Evolutionary conservation across 2,797 vertebrate species (phyloP), one percentile per base, ranked within the genome.

Genomic region (Enteromius viviparus): DNA sequence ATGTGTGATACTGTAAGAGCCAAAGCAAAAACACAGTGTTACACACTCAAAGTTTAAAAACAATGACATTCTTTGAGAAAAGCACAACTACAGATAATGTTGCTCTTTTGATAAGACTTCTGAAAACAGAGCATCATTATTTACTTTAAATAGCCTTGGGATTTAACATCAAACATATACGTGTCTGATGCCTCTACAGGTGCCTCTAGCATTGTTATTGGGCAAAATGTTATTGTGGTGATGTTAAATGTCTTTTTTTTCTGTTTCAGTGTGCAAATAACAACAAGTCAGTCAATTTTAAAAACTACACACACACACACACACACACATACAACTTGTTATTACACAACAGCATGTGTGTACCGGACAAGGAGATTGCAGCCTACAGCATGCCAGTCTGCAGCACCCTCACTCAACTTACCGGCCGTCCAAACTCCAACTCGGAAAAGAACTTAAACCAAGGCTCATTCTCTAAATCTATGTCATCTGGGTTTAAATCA

Each of bases 381-480:
- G 53, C 69, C 75, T 49, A 76, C 45, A 74, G 42, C 91, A 91
- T 93, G 92, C 93, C 91, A 60, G 87, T 89, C 89, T 88, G 83
- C 85, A 87, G 88, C 86, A 87, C 87, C 89, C 89, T 89, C 42
- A 19, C 68, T 66, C 64, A 89, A 95, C 94, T 99, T 99, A 99
- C 98, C 98, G 96, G 98, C 83, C 95, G 94, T 95, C 98, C 98
- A 96, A 99, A 99, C 94, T 99, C 96, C 97, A 99, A 95, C 91
- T 99, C 98, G 95, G 98, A 98, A 99, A 99, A 99, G 97, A 99
- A 99, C 95, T 97, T 99, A 99, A 97, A 99, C 98, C 98, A 99
- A 93, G 98, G 97, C 92, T 99, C 98, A 92, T 98, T 99, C 96
- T 99, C 97, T 99, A 99, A 98, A 97, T 99, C 98, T 99, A 99